phyloP scores from a whole-genome alignment of 1,140 invertebrate species.

The Saccostrea cuccullata region DNA sequence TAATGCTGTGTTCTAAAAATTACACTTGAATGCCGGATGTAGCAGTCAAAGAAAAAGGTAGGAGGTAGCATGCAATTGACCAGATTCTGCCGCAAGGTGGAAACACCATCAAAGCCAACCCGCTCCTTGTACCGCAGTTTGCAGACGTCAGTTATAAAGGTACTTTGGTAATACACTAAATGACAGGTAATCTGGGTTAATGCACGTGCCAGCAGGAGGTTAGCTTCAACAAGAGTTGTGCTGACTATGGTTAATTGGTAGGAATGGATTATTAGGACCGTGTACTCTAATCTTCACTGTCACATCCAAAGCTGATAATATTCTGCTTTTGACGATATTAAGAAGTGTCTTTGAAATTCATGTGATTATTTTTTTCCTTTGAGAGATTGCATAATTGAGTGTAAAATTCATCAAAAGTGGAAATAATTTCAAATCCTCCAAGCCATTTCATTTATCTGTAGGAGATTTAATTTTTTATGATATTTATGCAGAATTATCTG shows the following conservation, averaged over 20 bases:
- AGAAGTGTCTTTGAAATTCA: background rate
- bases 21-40: background rate
- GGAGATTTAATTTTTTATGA: background rate
- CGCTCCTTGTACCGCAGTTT: background rate
- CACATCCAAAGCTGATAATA: background rate
- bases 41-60: background rate
- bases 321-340: background rate
- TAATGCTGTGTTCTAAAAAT: background rate
- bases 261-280: background rate
- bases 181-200: background rate
- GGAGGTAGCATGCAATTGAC: background rate
- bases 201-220: constrained; percentile 13
- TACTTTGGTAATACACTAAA: constrained; percentile 8
- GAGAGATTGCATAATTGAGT: background rate
- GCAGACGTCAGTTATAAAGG: background rate
- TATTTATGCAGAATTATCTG: background rate
- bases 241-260: background rate
- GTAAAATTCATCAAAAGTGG: background rate
- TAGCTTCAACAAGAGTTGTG: background rate
- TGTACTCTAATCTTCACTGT: constrained; percentile 3
- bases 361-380: background rate
- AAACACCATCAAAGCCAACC: constrained; percentile 13
- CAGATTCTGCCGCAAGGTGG: background rate
- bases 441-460: background rate
- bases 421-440: background rate